These are phyloP conservation scores for Drosophila triauraria DNA, from an alignment of 1,140 invertebrate genomes.

Conservation along the genomic window DNA sequence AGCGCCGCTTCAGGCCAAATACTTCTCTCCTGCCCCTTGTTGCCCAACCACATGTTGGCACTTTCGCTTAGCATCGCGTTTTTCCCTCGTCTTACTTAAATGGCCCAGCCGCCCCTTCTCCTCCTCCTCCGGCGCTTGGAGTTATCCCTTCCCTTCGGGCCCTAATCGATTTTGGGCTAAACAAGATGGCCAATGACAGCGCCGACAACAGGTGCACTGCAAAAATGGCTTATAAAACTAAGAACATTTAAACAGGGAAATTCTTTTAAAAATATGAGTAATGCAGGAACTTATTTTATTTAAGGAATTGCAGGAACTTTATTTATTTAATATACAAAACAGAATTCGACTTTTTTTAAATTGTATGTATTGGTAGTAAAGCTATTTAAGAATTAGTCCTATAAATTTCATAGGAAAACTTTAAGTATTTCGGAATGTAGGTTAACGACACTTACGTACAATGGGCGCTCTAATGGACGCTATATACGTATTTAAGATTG, in stretches of 20 bases:
- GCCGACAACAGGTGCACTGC: slow-evolving; percentile 35
- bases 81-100: slow-evolving; percentile 33
- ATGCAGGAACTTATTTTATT: background rate
- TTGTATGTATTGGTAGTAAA: too few species aligned
- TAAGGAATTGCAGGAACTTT: too few species aligned
- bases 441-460: too few species aligned
- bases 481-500: too few species aligned
- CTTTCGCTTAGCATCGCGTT: slow-evolving; percentile 31
- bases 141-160: slow-evolving; percentile 31
- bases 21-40: background rate
- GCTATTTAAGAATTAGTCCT: too few species aligned
- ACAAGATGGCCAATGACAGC: slow-evolving; percentile 44
- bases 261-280: too few species aligned
- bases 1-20: slow-evolving; percentile 43
- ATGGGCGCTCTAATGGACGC: too few species aligned
- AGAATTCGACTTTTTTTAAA: too few species aligned
- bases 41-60: slow-evolving; percentile 69
- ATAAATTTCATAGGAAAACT: too few species aligned
- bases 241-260: background rate
- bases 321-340: too few species aligned
- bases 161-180: slow-evolving; percentile 71
- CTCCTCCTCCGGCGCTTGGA: background rate
- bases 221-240: background rate
- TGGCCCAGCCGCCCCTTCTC: slow-evolving; percentile 4
- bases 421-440: too few species aligned